phyloP scores from a whole-genome alignment of 2,888 invertebrate genomes.

The Scelioninae gen. 1 region DNA sequence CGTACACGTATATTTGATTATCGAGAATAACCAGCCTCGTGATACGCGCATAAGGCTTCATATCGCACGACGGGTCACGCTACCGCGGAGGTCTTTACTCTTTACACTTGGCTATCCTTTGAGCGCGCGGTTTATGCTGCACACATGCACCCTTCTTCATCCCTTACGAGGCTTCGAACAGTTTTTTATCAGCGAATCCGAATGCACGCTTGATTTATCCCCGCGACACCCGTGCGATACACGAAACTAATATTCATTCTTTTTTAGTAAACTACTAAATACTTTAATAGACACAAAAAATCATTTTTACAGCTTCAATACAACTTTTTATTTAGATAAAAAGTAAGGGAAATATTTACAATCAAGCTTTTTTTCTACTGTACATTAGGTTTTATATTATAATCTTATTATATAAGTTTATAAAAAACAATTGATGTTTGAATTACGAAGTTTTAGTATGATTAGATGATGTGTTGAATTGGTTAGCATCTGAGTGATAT shows the following conservation, averaged over 20 bases:
- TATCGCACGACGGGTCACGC: constrained; percentile 66
- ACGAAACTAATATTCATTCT: constrained; percentile 22
- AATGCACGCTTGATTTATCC: constrained; percentile 50
- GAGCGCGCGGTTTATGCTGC: constrained; percentile 49
- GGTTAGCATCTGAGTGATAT: no score
- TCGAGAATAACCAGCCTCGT: constrained; percentile 62
- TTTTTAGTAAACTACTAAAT: no score
- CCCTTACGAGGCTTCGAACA: constrained; percentile 61
- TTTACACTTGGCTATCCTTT: constrained; percentile 70
- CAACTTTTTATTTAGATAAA: no score
- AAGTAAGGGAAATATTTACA: no score
- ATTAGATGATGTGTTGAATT: no score
- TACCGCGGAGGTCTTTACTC: constrained; percentile 71
- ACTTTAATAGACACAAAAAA: no score
- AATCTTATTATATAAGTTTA: no score
- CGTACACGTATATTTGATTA: constrained; percentile 64
- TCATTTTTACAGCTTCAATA: no score
- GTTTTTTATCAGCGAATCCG: constrained; percentile 43
- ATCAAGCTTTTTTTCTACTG: no score
- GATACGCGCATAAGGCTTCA: constrained; percentile 63
- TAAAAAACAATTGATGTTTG: no score
- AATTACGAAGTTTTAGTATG: no score
- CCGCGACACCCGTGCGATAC: constrained; percentile 3
- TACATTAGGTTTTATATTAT: no score
- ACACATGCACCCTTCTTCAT: constrained; percentile 36